phyloP scores from a whole-genome alignment of 2,113 vertebrate genomes.

The Amia ocellicauda region DNA sequence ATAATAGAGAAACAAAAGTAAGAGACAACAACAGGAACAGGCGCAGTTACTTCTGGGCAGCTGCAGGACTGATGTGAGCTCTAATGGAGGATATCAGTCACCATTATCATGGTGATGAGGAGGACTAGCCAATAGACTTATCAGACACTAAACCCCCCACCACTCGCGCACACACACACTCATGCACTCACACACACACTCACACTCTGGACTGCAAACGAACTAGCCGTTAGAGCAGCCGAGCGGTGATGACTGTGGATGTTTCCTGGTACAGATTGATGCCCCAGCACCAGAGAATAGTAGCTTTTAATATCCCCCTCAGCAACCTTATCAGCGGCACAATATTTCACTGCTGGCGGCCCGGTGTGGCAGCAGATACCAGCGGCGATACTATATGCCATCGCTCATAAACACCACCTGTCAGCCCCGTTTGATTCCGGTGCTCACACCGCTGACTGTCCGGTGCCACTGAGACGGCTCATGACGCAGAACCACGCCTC shows the following conservation, averaged over 20 bases:
- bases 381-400: slow-evolving; percentile 46
- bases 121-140: not conserved
- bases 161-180: too few species aligned
- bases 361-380: slow-evolving; percentile 51
- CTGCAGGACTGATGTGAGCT: too few species aligned
- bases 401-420: slow-evolving; percentile 2
- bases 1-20: too few species aligned
- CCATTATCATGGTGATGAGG: not conserved
- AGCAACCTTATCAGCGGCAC: slow-evolving; percentile 13
- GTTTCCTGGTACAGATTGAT: slow-evolving; percentile 7
- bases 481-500: too few species aligned
- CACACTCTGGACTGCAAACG: not conserved
- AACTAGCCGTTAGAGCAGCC: not conserved
- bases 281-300: slow-evolving; percentile 15
- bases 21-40: too few species aligned
- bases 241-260: slow-evolving; percentile 5
- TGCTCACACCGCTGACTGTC: not conserved
- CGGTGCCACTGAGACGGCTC: too few species aligned
- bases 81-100: not conserved
- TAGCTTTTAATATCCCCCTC: slow-evolving; percentile 49
- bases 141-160: not conserved
- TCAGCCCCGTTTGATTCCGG: not conserved
- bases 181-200: too few species aligned
- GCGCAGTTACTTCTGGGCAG: too few species aligned
- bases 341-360: slow-evolving; percentile 17